Conservation (phyloP, 2,888 invertebrate species). For the Oscheius onirici region DNA sequence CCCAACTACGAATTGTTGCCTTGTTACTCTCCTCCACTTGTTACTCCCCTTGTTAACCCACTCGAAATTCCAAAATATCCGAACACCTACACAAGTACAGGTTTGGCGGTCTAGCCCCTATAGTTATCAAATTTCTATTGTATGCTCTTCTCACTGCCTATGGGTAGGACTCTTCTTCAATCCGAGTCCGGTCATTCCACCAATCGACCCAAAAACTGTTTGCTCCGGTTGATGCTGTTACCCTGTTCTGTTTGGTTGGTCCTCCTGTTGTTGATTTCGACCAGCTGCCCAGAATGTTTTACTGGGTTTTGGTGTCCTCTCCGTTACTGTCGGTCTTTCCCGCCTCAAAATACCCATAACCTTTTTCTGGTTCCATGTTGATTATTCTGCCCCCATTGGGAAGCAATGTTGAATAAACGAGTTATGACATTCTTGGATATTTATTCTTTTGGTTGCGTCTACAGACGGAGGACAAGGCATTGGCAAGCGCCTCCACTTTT, state of each 20-base stretch:
- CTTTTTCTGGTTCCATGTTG: background rate
- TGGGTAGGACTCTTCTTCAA: constrained; percentile 13
- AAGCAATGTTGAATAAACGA: constrained; percentile 26
- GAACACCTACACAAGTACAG: background rate
- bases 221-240: constrained; percentile 21
- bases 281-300: background rate
- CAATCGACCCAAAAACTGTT: background rate
- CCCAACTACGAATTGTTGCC: constrained; percentile 30
- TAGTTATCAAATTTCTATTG: constrained; percentile 28
- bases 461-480: constrained; percentile 70
- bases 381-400: constrained; percentile 5
- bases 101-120: constrained; percentile 9
- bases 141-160: constrained; percentile 21
- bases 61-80: background rate
- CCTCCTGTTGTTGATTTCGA: constrained; percentile 5
- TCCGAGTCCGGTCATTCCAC: background rate
- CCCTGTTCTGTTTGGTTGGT: background rate
- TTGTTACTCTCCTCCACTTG: constrained; percentile 13
- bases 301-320: background rate
- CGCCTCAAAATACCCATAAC: no score
- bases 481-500: constrained; percentile 71
- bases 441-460: constrained; percentile 19
- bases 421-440: background rate
- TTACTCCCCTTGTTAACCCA: constrained; percentile 19
- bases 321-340: constrained; percentile 18